phyloP scores from a whole-genome alignment of 1,140 invertebrate species.

The Stegodyphus mimosarum region DNA sequence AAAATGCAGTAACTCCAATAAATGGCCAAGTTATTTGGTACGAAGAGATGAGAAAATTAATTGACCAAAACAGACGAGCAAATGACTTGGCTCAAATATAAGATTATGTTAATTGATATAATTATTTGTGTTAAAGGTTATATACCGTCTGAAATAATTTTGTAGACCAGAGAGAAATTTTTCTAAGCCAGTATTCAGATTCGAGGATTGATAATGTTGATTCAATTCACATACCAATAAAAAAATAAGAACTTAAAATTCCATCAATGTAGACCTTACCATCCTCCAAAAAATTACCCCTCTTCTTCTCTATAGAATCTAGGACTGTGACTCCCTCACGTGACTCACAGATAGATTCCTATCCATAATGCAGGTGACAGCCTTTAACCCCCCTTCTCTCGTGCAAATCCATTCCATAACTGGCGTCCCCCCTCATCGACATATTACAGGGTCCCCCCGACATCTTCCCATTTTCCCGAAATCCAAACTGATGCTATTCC shows the following conservation, averaged over 20 bases:
- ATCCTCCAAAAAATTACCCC: not conserved
- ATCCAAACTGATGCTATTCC: slow-evolving; percentile 59
- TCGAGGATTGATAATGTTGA: not conserved
- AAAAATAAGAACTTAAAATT: not conserved
- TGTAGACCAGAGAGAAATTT: not conserved
- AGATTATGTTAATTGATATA: too few species aligned
- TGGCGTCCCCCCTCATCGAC: slow-evolving; percentile 27
- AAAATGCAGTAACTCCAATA: too few species aligned
- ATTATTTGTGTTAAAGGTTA: too few species aligned
- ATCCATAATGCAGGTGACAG: slow-evolving; percentile 60
- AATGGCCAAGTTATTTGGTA: too few species aligned
- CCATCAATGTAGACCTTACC: not conserved
- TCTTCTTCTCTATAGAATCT: not conserved
- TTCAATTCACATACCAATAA: not conserved
- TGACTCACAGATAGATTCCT: slow-evolving; percentile 52
- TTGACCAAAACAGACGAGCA: too few species aligned
- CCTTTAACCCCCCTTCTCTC: slow-evolving; percentile 41
- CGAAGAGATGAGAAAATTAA: too few species aligned
- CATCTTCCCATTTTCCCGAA: slow-evolving; percentile 1
- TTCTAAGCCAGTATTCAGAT: not conserved
- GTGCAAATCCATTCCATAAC: slow-evolving; percentile 58
- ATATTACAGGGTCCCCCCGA: slow-evolving; percentile 28
- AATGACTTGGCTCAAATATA: too few species aligned
- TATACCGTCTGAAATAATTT: not conserved
- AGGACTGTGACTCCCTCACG: not conserved